phyloP scores from a whole-genome alignment of 2,113 vertebrate species.

The Plecotus auritus region DNA sequence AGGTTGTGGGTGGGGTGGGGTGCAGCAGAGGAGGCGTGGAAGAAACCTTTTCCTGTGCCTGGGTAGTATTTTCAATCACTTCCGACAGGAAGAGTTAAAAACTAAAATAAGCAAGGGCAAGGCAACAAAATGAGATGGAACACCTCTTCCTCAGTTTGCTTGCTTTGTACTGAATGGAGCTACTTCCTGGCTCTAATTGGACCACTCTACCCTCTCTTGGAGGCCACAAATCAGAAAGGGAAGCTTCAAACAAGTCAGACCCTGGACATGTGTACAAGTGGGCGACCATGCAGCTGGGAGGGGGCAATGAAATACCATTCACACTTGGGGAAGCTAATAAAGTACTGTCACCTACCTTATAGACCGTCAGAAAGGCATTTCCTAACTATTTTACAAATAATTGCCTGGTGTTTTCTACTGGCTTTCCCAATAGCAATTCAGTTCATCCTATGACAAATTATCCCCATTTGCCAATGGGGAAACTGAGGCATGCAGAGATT shows the following conservation, averaged over 20 bases:
- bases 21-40: not conserved
- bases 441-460: not conserved
- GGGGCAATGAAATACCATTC: too few species aligned
- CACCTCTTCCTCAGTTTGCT: not conserved
- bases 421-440: not conserved
- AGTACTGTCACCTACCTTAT: not conserved
- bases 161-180: not conserved
- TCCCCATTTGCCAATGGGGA: not conserved
- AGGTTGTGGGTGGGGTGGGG: not conserved
- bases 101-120: not conserved
- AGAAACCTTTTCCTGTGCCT: not conserved
- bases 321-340: not conserved
- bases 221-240: not conserved
- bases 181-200: not conserved
- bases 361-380: not conserved
- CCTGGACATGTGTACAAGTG: rapidly evolving
- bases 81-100: not conserved
- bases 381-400: not conserved
- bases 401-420: not conserved
- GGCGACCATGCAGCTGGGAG: not conserved
- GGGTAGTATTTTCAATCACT: not conserved
- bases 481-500: not conserved
- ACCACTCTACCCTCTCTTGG: not conserved
- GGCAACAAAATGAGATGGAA: not conserved
- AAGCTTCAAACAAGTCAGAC: not conserved